Evolutionary conservation across 2,888 invertebrate genomes (phyloP), one percentile per base, ranked within the genome.

Genomic region (Neelides folsomi): DNA sequence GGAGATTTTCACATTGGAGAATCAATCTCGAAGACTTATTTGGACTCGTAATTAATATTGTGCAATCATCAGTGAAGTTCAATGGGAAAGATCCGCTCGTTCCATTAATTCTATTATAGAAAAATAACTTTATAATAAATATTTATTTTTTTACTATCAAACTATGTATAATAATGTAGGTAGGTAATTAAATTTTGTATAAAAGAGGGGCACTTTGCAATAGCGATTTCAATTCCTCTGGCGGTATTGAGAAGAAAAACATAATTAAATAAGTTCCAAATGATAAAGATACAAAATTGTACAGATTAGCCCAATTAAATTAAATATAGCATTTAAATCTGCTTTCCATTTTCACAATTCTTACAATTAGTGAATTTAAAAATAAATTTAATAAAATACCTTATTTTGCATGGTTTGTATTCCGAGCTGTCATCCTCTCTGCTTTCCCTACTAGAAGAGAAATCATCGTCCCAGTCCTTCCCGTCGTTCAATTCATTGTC

Each of bases 61-160:
- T 52, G 20, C 60, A 61, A 43, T 63, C 60, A 35, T 56, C 40
- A 10, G 52, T 34, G 45, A 63, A 63, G 20, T 56, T 58, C 50
- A 63, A 20, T 12, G 47, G 46, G 39, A 63, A 63, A 8, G 53
- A 34, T 4, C 63, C 63, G 7, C 50, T 43, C 1, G 53, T 50
- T 1, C 54, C 61, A 43, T 54, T 55, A 2, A 56, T 50, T 36
- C 61, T 61, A 39, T 4, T 46, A 34, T 18, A 44, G 48, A 47
- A 16, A 50, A 20, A 27, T 45, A 41, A 27, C 20, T 20, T 10
- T 34, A 2, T 39, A 40, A 13, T n/a, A 8, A 19, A 8, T 37
- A 39, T 47, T 48, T 52, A n/a, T 39, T 13, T 39, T 39, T 15
- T 15, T 19, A 42, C 15, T 6, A 42, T 36, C 20, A 18, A 19